phyloP scores from a whole-genome alignment of 2,113 vertebrate genomes.

The Phalacrocorax pelagicus region DNA sequence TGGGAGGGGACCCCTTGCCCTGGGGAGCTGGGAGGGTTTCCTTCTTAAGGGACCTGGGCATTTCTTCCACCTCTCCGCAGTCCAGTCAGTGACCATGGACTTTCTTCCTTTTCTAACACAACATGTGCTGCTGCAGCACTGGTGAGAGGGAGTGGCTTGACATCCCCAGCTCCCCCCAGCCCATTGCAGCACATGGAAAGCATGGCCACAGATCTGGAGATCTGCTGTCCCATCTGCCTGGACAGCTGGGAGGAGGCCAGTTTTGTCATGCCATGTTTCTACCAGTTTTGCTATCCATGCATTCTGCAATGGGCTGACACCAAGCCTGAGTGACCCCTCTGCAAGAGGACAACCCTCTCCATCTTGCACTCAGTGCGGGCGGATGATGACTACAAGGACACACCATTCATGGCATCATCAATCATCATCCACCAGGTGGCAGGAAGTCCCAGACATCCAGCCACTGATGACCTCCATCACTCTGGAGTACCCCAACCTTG shows the following conservation, averaged over 20 bases:
- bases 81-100: not conserved
- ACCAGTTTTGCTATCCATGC: rapidly evolving
- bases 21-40: not conserved
- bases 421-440: rapidly evolving
- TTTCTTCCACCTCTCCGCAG: not conserved
- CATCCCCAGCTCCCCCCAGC: not conserved
- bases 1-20: no score
- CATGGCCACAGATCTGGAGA: no score
- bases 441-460: not conserved
- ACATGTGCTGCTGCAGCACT: rapidly evolving
- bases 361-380: rapidly evolving
- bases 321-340: rapidly evolving
- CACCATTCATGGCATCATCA: rapidly evolving
- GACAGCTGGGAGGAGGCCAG: not conserved
- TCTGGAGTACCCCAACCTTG: rapidly evolving
- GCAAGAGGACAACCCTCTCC: not conserved
- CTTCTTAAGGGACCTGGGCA: not conserved
- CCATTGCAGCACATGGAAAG: rapidly evolving
- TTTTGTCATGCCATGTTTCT: not conserved
- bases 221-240: not conserved
- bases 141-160: rapidly evolving
- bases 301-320: not conserved
- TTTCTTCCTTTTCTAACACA: not conserved
- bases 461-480: rapidly evolving
- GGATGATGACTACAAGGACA: rapidly evolving